Evolutionary conservation across 2,888 invertebrate species (phyloP).

Genomic region (Melanostoma scalare): DNA sequence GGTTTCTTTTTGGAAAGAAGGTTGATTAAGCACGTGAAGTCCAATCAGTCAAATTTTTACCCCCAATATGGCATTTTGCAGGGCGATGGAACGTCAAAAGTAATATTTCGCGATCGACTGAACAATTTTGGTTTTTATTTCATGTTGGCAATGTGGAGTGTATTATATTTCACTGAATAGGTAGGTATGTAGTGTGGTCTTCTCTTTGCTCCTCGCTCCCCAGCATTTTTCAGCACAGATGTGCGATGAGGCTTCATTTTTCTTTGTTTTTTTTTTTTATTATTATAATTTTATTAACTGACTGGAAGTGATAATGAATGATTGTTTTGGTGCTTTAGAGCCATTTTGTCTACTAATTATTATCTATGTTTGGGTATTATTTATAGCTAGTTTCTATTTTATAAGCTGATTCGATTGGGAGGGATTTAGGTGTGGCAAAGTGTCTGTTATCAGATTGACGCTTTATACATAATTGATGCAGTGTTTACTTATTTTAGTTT

Average conservation of each 20-base stretch:
- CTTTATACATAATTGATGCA: too few relatives aligned
- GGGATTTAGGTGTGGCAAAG: not conserved
- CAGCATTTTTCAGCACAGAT: slow-evolving; percentile 11
- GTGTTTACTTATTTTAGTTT: too few relatives aligned
- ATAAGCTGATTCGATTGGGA: not conserved
- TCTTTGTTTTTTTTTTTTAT: not conserved
- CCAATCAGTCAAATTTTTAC: slow-evolving; percentile 49
- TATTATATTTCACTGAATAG: slow-evolving; percentile 31
- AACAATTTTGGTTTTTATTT: slow-evolving; percentile 63
- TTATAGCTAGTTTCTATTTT: slow-evolving; percentile 4
- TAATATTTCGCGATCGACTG: slow-evolving; percentile 50
- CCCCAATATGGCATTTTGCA: slow-evolving; percentile 27
- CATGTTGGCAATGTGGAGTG: slow-evolving; percentile 3
- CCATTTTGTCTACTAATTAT: not conserved
- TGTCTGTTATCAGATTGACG: too few relatives aligned
- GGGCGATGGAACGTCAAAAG: slow-evolving; percentile 49
- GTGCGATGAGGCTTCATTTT: not conserved
- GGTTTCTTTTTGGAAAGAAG: slow-evolving; percentile 27
- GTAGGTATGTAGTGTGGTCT: not conserved
- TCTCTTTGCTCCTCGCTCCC: not conserved
- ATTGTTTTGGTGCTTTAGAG: not conserved
- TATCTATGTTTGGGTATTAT: not conserved
- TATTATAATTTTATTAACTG: not conserved
- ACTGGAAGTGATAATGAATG: slow-evolving; percentile 7
- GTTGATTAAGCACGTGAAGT: slow-evolving; percentile 50